Evolutionary conservation across 2,113 vertebrate species (phyloP).

Genomic region (Entomyzon cyanotis): DNA sequence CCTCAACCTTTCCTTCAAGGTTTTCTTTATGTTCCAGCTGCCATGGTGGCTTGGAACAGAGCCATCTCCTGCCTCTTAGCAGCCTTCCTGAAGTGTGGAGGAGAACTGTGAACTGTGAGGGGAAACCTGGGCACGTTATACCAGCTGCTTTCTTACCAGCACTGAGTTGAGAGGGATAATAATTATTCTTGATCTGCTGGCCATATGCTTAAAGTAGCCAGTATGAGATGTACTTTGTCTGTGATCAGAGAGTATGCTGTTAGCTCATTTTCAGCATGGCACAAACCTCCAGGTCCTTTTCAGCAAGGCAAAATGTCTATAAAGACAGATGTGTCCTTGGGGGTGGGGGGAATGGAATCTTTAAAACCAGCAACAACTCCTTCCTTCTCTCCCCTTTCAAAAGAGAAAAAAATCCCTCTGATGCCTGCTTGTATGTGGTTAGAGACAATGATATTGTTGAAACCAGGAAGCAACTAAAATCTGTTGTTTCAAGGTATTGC

Average conservation of each 20-base stretch:
- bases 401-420: neutral
- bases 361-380: neutral
- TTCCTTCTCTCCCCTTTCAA: neutral
- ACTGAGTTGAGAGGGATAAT: neutral
- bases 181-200: neutral
- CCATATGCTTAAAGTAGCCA: neutral
- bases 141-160: neutral
- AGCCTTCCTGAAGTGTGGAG: neutral
- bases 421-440: neutral
- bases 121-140: neutral
- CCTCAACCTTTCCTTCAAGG: neutral
- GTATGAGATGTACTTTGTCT: neutral
- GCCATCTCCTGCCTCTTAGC: neutral
- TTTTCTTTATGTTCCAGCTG: neutral
- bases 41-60: neutral
- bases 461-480: neutral
- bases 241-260: neutral
- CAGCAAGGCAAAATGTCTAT: neutral
- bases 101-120: neutral
- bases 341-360: neutral
- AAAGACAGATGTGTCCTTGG: neutral
- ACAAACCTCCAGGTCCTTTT: neutral
- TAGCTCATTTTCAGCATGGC: neutral
- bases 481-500: conserved; percentile 41
- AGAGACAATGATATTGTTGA: neutral